These are phyloP conservation scores for Dromococcyx pavoninus DNA, from an alignment of 2,797 vertebrate genomes.

Conservation along the genomic window DNA sequence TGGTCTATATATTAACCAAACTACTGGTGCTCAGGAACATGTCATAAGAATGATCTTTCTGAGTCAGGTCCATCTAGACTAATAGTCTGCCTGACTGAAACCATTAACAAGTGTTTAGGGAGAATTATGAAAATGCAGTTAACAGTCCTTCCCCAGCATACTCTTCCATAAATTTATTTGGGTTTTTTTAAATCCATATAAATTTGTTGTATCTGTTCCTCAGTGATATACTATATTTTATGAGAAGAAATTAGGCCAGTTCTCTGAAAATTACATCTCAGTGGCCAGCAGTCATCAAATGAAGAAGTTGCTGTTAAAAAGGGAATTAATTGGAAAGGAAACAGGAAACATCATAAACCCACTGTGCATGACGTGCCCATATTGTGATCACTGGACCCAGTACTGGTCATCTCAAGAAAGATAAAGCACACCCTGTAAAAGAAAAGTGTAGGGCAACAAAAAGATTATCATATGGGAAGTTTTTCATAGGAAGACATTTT, in stretches of 20 bases:
- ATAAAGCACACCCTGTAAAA: neutral
- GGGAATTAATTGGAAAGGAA: neutral
- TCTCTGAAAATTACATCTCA: neutral
- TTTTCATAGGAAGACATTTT: neutral
- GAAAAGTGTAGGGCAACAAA: neutral
- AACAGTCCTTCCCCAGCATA: neutral
- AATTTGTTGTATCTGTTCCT: neutral
- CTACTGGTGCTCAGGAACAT: neutral
- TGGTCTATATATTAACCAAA: neutral
- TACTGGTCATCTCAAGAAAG: neutral
- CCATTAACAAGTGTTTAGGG: neutral
- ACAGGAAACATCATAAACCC: neutral
- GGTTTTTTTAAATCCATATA: neutral
- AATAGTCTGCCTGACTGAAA: neutral
- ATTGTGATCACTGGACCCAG: neutral
- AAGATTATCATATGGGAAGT: neutral
- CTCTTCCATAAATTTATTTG: neutral
- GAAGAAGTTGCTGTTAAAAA: neutral
- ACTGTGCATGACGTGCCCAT: fast-evolving
- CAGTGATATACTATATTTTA: neutral
- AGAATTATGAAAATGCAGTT: neutral
- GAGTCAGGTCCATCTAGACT: neutral
- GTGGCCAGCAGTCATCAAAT: neutral
- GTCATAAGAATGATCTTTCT: neutral
- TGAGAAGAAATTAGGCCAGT: neutral